Evolutionary conservation across 2,797 vertebrate species (phyloP).

Genomic region (Gymnothorax javanicus): DNA sequence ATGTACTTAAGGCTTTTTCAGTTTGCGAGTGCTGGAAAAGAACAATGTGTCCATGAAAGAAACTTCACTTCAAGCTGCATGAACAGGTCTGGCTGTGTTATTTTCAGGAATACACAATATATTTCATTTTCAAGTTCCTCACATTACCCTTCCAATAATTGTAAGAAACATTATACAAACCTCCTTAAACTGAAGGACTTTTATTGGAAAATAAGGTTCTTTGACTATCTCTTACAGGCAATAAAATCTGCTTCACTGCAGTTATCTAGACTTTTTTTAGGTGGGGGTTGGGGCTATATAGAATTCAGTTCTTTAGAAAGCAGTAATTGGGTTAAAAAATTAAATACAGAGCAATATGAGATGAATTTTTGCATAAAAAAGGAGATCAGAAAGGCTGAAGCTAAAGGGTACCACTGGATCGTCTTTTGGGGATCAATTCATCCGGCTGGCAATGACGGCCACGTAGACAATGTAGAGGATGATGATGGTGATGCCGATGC

Average conservation of each 20-base stretch:
- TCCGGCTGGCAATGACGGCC: not conserved
- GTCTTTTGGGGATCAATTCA: not conserved
- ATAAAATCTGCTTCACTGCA: not conserved
- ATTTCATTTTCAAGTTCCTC: not conserved
- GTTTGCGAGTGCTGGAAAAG: not conserved
- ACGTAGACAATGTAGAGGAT: conserved; percentile 25
- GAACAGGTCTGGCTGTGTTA: not conserved
- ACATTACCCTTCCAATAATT: not conserved
- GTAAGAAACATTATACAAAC: not conserved
- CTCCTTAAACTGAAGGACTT: not conserved
- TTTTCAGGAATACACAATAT: not conserved
- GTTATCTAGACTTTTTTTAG: not conserved
- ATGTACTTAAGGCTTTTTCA: not conserved
- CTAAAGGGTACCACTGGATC: not conserved
- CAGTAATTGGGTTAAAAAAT: not conserved
- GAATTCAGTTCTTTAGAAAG: not conserved
- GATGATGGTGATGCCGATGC: conserved; percentile 30
- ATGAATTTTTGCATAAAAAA: not conserved
- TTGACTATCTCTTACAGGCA: not conserved
- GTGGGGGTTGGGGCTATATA: not conserved
- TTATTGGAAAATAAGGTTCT: not conserved
- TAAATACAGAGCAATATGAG: not conserved
- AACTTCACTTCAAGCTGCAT: not conserved
- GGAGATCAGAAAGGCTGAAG: not conserved
- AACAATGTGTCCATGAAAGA: not conserved